These are phyloP conservation scores for Apoda limacodes DNA, from an alignment of 2,888 invertebrate genomes.

Conservation along the genomic window DNA sequence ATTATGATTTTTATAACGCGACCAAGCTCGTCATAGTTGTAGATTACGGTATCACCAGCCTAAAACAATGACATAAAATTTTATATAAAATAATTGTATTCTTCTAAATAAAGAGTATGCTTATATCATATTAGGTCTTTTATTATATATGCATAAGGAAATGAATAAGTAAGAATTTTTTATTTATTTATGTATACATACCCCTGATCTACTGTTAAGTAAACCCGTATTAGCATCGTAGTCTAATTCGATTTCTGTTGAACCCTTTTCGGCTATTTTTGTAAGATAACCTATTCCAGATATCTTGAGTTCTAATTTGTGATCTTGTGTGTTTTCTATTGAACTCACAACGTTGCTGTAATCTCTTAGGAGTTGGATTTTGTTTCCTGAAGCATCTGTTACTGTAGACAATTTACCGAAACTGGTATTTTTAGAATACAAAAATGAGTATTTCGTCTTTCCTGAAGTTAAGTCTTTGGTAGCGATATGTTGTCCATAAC, in stretches of 20 bases:
- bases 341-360: slow-evolving; percentile 94
- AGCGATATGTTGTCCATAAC: slow-evolving; percentile 95
- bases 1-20: slow-evolving; percentile 87
- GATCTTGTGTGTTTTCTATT: slow-evolving; percentile 94
- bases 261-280: slow-evolving; percentile 88
- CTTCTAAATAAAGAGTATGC: too few relatives aligned
- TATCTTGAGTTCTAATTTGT: slow-evolving; percentile 91
- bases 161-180: neutral
- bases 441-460: slow-evolving; percentile 93
- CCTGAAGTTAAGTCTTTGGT: slow-evolving; percentile 96
- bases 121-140: too few relatives aligned
- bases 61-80: slow-evolving; percentile 32
- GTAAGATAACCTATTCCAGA: slow-evolving; percentile 93
- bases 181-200: slow-evolving; percentile 40
- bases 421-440: slow-evolving; percentile 96
- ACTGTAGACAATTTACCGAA: slow-evolving; percentile 95
- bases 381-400: slow-evolving; percentile 93
- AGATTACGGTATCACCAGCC: slow-evolving; percentile 90
- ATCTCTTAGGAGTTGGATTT: slow-evolving; percentile 91
- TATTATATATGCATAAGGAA: slow-evolving; percentile 1
- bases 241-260: slow-evolving; percentile 88
- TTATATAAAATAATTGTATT: neutral
- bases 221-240: slow-evolving; percentile 92
- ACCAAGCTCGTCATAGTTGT: slow-evolving; percentile 91
- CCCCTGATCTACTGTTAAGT: slow-evolving; percentile 85